These are phyloP conservation scores for Agapornis canus DNA, from an alignment of 2,797 vertebrate genomes.

Conservation along the genomic window DNA sequence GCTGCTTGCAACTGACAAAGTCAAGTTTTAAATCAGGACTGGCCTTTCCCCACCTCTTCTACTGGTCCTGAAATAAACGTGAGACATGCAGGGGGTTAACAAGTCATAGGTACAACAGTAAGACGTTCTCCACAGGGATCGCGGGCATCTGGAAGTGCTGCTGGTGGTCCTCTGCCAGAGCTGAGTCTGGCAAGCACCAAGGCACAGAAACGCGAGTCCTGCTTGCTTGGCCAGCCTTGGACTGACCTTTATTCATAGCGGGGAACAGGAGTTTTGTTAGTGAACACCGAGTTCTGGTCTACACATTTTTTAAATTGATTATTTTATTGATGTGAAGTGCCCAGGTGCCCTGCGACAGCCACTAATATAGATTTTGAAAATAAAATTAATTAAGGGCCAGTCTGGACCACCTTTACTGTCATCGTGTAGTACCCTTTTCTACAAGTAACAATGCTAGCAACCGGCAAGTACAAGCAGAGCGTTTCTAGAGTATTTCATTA, in stretches of 20 bases:
- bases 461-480: neutral
- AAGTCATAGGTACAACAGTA: neutral
- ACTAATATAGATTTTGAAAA: constrained; percentile 67
- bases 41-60: neutral
- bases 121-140: neutral
- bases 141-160: neutral
- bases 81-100: neutral
- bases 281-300: constrained; percentile 54
- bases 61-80: neutral
- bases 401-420: constrained; percentile 65
- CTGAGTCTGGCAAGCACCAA: neutral
- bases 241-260: constrained; percentile 21
- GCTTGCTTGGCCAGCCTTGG: constrained; percentile 56
- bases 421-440: constrained; percentile 33
- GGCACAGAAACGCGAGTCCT: neutral
- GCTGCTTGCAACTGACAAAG: neutral
- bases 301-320: constrained; percentile 65
- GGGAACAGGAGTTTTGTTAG: constrained; percentile 42
- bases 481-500: constrained; percentile 52
- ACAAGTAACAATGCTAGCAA: constrained; percentile 56
- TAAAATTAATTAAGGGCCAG: constrained; percentile 69
- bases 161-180: neutral
- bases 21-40: neutral
- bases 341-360: constrained; percentile 58
- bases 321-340: constrained; percentile 64